A percentile compares a stretch with the other conserved stretches of the same genome.
Evolutionary conservation across 2,797 vertebrate species (phyloP).

Genomic region (Sebastes melanostomus): DNA sequence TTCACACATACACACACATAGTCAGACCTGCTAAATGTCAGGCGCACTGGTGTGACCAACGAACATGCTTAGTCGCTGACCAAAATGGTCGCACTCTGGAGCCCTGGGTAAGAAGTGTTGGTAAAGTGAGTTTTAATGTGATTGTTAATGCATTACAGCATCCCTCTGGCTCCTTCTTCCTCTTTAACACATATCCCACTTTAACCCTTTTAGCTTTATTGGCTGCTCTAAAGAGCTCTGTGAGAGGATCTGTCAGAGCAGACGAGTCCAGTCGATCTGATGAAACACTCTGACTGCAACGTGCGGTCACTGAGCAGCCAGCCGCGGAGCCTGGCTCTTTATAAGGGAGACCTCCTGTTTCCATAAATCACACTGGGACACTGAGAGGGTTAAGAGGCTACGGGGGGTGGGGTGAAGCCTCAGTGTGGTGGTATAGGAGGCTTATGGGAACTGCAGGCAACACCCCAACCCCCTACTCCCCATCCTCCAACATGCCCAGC

Average conservation of each 20-base stretch:
- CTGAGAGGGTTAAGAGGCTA: constrained; percentile 49
- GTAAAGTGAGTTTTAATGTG: constrained; percentile 11
- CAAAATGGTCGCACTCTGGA: too few relatives aligned
- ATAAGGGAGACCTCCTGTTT: constrained; percentile 56
- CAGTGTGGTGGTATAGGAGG: constrained; percentile 8
- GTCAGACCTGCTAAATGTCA: too few relatives aligned
- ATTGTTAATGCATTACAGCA: constrained; percentile 11
- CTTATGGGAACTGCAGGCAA: constrained; percentile 46
- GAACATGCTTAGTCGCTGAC: too few relatives aligned
- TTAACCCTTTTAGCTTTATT: constrained; percentile 41
- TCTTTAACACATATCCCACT: constrained; percentile 18
- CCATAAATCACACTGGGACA: constrained; percentile 63
- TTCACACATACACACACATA: too few relatives aligned
- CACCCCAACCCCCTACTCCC: constrained; percentile 35
- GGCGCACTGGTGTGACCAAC: fast-evolving
- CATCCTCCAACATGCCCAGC: constrained; percentile 46
- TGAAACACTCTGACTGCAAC: background rate
- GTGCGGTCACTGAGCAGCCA: background rate
- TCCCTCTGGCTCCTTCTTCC: background rate
- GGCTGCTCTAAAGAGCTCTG: constrained; percentile 30
- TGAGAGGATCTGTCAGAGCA: constrained; percentile 7
- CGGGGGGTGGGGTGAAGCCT: background rate
- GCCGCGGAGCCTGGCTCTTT: background rate
- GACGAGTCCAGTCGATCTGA: background rate
- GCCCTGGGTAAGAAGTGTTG: background rate